Conservation (phyloP, 1,140 invertebrate genomes). For the Tribolium madens region DNA sequence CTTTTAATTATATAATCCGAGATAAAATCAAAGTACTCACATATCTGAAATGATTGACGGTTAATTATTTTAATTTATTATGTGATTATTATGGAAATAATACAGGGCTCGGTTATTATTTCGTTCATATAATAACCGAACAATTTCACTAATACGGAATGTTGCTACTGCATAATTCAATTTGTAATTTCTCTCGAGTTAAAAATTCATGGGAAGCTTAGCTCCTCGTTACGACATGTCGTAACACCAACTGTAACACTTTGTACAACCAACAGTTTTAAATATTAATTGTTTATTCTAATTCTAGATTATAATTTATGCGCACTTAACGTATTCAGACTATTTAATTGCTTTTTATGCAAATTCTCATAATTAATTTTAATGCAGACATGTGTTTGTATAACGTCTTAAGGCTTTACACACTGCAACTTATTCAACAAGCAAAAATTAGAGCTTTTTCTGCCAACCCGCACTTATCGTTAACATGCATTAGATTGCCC, state of each 20-base stretch:
- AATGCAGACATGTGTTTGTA: conserved; percentile 40
- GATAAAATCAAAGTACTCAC: conserved; percentile 48
- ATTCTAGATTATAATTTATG: conserved; percentile 6
- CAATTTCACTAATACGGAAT: conserved; percentile 28
- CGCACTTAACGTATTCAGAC: conserved; percentile 18
- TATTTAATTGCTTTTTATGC: conserved; percentile 37
- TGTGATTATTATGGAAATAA: conserved; percentile 18
- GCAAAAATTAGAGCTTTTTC: conserved; percentile 30
- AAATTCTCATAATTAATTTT: conserved; percentile 44
- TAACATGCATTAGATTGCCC: conserved; percentile 1
- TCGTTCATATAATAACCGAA: conserved; percentile 1
- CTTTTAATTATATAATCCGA: conserved; percentile 50
- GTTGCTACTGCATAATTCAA: conserved; percentile 1
- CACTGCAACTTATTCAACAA: conserved; percentile 18
- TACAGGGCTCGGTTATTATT: background rate
- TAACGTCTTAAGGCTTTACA: conserved; percentile 6
- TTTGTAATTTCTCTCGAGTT: background rate
- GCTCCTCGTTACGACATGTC: conserved; percentile 6
- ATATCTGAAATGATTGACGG: conserved; percentile 41
- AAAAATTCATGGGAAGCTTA: conserved; percentile 22
- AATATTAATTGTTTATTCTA: background rate
- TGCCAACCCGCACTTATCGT: background rate
- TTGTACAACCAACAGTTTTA: background rate
- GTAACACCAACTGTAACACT: background rate
- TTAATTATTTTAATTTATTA: conserved; percentile 40